Evolutionary conservation across 2,113 vertebrate genomes (phyloP).

Genomic region (Scophthalmus maximus): DNA sequence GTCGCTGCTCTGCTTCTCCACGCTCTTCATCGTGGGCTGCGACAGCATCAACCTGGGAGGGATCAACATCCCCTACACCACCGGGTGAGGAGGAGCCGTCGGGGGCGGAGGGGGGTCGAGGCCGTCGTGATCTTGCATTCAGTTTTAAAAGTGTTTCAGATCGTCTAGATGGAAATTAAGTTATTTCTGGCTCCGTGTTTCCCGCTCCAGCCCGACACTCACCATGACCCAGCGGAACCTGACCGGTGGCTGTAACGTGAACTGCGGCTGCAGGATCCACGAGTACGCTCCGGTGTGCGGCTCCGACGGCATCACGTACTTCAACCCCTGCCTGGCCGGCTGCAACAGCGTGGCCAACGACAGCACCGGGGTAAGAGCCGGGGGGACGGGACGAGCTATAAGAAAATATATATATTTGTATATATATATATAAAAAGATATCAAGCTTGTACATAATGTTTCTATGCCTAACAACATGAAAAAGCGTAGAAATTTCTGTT

Average conservation of each 20-base stretch:
- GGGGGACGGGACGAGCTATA: background rate
- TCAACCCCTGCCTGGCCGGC: constrained; percentile 97
- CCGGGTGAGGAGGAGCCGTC: constrained; percentile 83
- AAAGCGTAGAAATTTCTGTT: too few species aligned
- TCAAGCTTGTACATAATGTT: too few species aligned
- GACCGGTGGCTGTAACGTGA: constrained; percentile 97
- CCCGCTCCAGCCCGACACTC: constrained; percentile 91
- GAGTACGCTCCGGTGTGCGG: constrained; percentile 98
- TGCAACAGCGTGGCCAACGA: constrained; percentile 91
- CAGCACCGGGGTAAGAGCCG: constrained; percentile 89
- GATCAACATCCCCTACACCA: constrained; percentile 98
- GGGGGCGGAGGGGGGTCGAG: too few species aligned
- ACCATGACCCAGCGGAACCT: constrained; percentile 97
- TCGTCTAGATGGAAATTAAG: too few species aligned
- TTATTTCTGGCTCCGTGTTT: too few species aligned
- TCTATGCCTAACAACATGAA: too few species aligned
- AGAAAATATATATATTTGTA: too few species aligned
- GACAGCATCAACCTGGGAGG: constrained; percentile 98
- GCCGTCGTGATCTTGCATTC: too few species aligned
- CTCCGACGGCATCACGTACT: constrained; percentile 98
- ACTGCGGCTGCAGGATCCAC: constrained; percentile 95
- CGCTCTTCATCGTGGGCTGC: constrained; percentile 98
- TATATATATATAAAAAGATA: too few species aligned
- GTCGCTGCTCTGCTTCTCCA: constrained; percentile 96
- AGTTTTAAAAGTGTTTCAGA: too few species aligned